These are phyloP conservation scores for Daptonema setosum DNA, from an alignment of 2,888 invertebrate species.

Conservation along the genomic window DNA sequence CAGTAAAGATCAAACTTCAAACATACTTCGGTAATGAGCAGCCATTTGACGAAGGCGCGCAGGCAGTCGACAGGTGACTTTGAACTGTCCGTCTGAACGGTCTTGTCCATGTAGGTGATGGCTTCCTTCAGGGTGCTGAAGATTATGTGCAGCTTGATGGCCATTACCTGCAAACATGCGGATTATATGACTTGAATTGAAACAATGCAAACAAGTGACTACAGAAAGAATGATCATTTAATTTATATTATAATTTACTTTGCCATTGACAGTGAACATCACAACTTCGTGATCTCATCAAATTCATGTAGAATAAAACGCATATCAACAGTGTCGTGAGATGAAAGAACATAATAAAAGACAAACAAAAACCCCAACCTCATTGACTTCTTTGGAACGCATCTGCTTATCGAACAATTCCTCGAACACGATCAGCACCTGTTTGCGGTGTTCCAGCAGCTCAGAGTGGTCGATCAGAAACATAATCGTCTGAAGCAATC, in stretches of 20 bases:
- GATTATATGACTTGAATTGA: neutral
- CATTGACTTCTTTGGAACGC: constrained; percentile 59
- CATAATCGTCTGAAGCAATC: constrained; percentile 12
- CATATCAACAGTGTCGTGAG: no score
- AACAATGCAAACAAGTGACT: no score
- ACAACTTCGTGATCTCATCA: no score
- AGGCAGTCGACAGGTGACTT: neutral
- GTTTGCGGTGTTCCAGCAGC: constrained; percentile 50
- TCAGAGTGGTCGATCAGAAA: constrained; percentile 47
- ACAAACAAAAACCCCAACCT: no score
- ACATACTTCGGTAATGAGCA: neutral
- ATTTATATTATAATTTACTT: no score
- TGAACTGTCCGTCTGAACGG: neutral
- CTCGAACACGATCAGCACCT: constrained; percentile 53
- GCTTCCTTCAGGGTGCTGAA: constrained; percentile 18
- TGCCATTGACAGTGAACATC: no score
- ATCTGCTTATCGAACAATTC: constrained; percentile 65
- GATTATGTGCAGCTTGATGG: constrained; percentile 24
- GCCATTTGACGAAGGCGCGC: neutral
- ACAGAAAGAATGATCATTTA: no score
- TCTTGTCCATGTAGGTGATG: constrained; percentile 15
- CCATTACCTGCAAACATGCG: constrained; percentile 23
- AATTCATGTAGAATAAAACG: no score
- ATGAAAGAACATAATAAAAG: no score
- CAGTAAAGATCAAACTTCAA: neutral